These are phyloP conservation scores for Amphipoea lucens DNA, from an alignment of 2,888 invertebrate species.

Conservation along the genomic window DNA sequence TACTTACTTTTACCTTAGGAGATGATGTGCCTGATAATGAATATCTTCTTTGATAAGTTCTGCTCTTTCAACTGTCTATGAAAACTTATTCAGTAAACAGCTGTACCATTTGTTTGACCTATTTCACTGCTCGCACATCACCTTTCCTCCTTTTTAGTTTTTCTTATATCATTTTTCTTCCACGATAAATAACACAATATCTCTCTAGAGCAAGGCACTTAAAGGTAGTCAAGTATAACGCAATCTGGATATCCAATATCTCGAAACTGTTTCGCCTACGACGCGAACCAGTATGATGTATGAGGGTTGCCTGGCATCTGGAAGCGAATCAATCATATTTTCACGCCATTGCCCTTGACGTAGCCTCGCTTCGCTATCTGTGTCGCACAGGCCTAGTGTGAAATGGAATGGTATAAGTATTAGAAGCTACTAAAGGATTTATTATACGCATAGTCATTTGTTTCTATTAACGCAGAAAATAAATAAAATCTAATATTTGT, in stretches of 20 bases:
- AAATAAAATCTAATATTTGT: neutral
- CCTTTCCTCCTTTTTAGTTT: neutral
- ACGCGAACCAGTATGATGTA: constrained; percentile 49
- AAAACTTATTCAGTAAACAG: neutral
- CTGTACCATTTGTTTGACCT: constrained; percentile 1
- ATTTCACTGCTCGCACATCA: neutral
- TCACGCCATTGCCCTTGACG: constrained; percentile 54
- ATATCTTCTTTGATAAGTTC: neutral
- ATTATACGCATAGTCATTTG: constrained; percentile 21
- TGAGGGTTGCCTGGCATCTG: constrained; percentile 50
- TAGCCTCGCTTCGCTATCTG: constrained; percentile 50
- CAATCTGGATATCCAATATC: constrained; percentile 59
- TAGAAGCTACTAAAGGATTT: constrained; percentile 19
- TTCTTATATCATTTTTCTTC: constrained; percentile 6
- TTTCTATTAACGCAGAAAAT: constrained; percentile 11
- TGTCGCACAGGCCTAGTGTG: constrained; percentile 46
- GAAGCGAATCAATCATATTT: constrained; percentile 64
- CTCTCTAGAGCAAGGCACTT: constrained; percentile 34
- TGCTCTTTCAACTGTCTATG: neutral
- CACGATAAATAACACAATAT: constrained; percentile 30
- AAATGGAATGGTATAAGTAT: constrained; percentile 36
- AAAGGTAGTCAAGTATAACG: constrained; percentile 40
- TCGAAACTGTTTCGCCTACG: constrained; percentile 41
- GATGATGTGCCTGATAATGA: neutral
- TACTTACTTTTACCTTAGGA: neutral